These are phyloP conservation scores for Xenus cinereus DNA, from an alignment of 2,113 vertebrate genomes.

Conservation along the genomic window DNA sequence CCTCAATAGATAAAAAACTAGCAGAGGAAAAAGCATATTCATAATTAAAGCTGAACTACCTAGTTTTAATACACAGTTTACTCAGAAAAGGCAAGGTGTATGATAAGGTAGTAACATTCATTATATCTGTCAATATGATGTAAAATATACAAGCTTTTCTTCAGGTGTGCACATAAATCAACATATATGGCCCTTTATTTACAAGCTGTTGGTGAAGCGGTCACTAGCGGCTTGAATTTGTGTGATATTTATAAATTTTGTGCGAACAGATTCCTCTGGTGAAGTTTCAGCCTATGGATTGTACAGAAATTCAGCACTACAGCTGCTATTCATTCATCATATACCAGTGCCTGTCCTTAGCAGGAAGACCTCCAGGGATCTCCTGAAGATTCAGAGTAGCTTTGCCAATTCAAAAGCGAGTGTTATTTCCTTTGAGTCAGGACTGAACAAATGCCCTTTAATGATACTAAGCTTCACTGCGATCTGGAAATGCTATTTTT, in stretches of 20 bases:
- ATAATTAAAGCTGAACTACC: neutral
- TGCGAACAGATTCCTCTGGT: neutral
- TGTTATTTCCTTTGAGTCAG: neutral
- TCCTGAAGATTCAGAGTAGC: neutral
- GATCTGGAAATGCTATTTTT: neutral
- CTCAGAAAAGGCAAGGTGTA: neutral
- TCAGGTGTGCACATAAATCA: neutral
- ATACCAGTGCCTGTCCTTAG: neutral
- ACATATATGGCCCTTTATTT: neutral
- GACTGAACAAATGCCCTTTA: neutral
- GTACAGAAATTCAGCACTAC: neutral
- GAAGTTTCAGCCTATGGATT: neutral
- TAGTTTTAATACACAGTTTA: neutral
- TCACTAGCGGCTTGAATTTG: neutral
- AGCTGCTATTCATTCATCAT: neutral
- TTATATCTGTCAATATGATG: neutral
- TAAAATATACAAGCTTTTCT: conserved; percentile 23
- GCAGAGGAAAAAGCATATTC: neutral
- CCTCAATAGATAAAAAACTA: neutral
- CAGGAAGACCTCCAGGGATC: neutral
- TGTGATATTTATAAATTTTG: neutral
- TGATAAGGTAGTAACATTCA: neutral
- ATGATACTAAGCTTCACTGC: neutral
- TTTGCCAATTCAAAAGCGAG: neutral
- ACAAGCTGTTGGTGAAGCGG: neutral